Conservation (phyloP, 2,888 invertebrate species). For the Galerucella pusilla region DNA sequence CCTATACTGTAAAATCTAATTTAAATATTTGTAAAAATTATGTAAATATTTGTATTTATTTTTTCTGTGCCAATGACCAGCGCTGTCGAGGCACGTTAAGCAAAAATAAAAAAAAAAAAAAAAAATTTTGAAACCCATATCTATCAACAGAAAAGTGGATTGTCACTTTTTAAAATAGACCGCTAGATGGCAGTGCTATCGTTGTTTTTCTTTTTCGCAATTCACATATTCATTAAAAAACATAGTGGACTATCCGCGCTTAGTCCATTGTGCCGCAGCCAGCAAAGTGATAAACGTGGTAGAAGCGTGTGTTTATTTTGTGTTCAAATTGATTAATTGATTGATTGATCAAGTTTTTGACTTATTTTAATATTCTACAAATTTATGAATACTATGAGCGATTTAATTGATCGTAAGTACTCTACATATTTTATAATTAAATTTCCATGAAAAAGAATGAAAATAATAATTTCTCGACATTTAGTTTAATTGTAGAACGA, state of each 20-base stretch:
- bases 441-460: neutral
- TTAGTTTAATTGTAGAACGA: neutral
- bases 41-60: no score
- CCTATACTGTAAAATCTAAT: no score
- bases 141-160: neutral
- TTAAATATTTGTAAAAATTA: no score
- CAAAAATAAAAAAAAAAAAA: no score
- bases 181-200: constrained; percentile 3
- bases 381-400: neutral
- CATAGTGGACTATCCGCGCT: constrained; percentile 9
- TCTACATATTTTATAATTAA: neutral
- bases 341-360: no score
- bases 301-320: neutral
- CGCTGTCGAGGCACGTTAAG: no score
- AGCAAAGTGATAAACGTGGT: neutral
- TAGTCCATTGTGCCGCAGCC: neutral
- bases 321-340: neutral
- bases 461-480: neutral
- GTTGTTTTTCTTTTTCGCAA: neutral
- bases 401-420: neutral
- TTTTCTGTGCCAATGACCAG: no score
- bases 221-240: neutral
- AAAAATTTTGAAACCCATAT: neutral
- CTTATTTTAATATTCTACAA: neutral
- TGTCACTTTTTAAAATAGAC: neutral